phyloP scores from a whole-genome alignment of 2,888 invertebrate species.

The Hemicrepidius hirtus region DNA sequence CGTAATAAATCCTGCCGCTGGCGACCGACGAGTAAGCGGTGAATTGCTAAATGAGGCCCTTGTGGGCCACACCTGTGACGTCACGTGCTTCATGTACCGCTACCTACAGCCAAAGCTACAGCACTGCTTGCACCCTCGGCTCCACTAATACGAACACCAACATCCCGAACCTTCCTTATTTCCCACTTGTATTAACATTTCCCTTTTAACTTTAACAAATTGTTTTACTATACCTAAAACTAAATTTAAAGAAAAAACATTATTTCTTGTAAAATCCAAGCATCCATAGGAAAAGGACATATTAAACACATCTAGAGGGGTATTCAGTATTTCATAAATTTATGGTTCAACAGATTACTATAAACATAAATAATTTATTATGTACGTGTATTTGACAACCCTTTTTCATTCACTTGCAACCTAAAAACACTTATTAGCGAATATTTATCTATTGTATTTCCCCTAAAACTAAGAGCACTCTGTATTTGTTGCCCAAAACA shows the following conservation, averaged over 20 bases:
- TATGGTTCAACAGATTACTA: no score
- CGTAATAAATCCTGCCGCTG: constrained; percentile 57
- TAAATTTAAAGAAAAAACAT: not conserved
- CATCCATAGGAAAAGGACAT: no score
- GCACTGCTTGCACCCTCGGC: constrained; percentile 4
- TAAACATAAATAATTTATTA: no score
- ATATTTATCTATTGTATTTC: no score
- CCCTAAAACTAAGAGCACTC: no score
- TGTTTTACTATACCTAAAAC: not conserved
- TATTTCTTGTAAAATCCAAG: no score
- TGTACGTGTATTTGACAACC: no score
- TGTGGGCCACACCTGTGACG: constrained; percentile 60
- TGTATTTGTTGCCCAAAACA: no score
- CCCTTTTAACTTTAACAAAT: not conserved
- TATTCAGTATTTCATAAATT: no score
- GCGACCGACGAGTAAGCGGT: constrained; percentile 56
- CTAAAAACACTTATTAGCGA: no score
- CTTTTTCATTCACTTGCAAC: no score
- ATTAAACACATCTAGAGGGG: no score
- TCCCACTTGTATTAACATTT: not conserved
- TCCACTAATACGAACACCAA: constrained; percentile 14
- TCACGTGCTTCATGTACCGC: constrained; percentile 49
- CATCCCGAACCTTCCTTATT: not conserved
- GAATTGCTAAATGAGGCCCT: constrained; percentile 59
- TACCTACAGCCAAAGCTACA: not conserved